phyloP scores from a whole-genome alignment of 2,113 vertebrate species.

The Uria lomvia region DNA sequence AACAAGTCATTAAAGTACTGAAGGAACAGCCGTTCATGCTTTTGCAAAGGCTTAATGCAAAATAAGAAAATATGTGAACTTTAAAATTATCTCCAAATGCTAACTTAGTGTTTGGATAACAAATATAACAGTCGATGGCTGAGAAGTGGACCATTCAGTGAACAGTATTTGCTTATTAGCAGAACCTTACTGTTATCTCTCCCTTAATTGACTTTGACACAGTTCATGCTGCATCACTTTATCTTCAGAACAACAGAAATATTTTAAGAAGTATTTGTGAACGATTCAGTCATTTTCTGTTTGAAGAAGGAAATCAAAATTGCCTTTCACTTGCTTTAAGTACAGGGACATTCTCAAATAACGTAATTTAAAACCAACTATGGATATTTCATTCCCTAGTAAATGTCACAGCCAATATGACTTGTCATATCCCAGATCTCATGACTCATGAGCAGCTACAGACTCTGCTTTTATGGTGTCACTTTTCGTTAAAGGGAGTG shows the following conservation, averaged over 20 bases:
- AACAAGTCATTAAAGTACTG: neutral
- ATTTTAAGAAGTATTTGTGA: neutral
- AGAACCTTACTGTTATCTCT: neutral
- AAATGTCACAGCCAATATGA: conserved; percentile 48
- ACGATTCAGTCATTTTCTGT: neutral
- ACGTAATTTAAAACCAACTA: conserved; percentile 11
- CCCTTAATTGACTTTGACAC: neutral
- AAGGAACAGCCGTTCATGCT: neutral
- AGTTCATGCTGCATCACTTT: neutral
- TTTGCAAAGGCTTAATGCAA: neutral
- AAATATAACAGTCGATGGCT: neutral
- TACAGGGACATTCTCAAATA: conserved; percentile 8
- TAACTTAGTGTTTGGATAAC: neutral
- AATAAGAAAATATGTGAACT: neutral
- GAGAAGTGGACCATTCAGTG: neutral
- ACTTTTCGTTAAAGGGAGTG: neutral
- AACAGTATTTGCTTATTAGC: neutral
- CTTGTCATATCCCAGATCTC: conserved; percentile 17
- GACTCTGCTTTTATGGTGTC: conserved; percentile 13
- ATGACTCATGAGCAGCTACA: conserved; percentile 31
- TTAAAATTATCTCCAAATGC: neutral
- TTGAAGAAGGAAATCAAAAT: conserved; percentile 18
- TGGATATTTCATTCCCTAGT: conserved; percentile 28
- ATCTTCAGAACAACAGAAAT: neutral
- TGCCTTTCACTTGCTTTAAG: conserved; percentile 19